phyloP scores from a whole-genome alignment of 2,113 vertebrate genomes.

The Nannospalax galili region DNA sequence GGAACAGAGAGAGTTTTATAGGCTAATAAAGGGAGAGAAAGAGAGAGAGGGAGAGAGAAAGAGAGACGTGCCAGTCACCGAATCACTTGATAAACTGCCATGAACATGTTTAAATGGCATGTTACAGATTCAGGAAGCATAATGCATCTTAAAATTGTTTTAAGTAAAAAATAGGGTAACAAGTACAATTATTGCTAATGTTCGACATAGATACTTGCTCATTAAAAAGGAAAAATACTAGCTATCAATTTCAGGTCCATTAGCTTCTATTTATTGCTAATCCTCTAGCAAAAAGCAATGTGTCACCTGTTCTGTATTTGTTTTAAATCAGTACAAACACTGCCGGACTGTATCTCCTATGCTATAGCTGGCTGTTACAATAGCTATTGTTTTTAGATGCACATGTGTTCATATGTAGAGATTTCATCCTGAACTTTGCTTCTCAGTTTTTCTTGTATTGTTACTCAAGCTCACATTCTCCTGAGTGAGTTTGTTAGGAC shows the following conservation, averaged over 20 bases:
- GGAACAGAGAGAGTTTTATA: not conserved
- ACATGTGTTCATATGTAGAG: not conserved
- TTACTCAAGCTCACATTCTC: not conserved
- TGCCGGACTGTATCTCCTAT: not conserved
- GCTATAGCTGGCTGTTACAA: not conserved
- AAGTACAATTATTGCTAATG: not conserved
- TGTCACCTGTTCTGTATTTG: not conserved
- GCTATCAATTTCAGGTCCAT: not conserved
- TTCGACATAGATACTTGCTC: not conserved
- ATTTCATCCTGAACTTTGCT: not conserved
- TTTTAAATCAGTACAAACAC: not conserved
- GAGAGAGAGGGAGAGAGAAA: too few species aligned
- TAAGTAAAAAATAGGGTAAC: not conserved
- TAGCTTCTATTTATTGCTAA: conserved; percentile 16
- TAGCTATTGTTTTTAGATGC: not conserved
- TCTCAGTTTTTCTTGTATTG: not conserved
- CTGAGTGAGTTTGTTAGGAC: not conserved
- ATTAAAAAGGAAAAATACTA: not conserved
- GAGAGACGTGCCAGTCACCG: not conserved
- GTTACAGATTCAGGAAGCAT: not conserved
- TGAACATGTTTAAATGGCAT: not conserved
- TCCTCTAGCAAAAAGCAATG: not conserved
- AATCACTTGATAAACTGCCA: not conserved
- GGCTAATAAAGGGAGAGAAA: too few species aligned
- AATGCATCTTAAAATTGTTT: not conserved